Percentiles rank a stretch among this genome's conserved stretches.
phyloP scores from a whole-genome alignment of 2,888 invertebrate species.

The Lasioglossum malachurum region DNA sequence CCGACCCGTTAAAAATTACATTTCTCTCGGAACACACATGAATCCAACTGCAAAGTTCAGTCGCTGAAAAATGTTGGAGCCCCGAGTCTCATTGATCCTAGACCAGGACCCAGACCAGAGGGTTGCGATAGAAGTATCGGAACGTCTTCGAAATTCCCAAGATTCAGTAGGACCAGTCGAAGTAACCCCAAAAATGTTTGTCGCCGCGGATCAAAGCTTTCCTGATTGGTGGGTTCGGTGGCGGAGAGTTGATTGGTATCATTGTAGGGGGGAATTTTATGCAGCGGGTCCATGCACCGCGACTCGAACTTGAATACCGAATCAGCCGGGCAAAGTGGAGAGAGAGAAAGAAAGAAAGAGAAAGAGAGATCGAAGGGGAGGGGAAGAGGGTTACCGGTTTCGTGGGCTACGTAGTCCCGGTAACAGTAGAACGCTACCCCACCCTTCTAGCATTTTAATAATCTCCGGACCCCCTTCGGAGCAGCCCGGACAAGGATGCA shows the following conservation, averaged over 20 bases:
- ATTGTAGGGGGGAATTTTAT: constrained; percentile 80
- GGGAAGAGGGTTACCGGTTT: constrained; percentile 70
- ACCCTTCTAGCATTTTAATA: constrained; percentile 77
- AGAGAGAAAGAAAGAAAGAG: constrained; percentile 3
- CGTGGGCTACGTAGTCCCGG: constrained; percentile 61
- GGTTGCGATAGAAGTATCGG: neutral
- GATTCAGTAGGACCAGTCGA: constrained; percentile 24
- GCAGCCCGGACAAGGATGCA: constrained; percentile 75
- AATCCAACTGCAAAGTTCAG: neutral
- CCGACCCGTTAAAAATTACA: neutral
- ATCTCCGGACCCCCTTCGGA: constrained; percentile 78
- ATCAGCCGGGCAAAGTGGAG: constrained; percentile 60
- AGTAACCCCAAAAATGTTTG: constrained; percentile 67
- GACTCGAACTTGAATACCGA: constrained; percentile 74
- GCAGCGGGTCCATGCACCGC: constrained; percentile 75
- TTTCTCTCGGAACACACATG: neutral
- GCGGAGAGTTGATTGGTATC: constrained; percentile 80
- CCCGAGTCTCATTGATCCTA: neutral
- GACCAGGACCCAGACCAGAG: neutral
- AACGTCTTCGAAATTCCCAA: neutral
- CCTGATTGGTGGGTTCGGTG: constrained; percentile 74
- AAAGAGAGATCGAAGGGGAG: constrained; percentile 34
- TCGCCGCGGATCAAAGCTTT: constrained; percentile 70
- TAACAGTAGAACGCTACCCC: constrained; percentile 70
- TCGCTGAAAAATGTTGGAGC: neutral